These are phyloP conservation scores for Melinaea menophilus DNA, from an alignment of 2,888 invertebrate genomes.

Conservation along the genomic window DNA sequence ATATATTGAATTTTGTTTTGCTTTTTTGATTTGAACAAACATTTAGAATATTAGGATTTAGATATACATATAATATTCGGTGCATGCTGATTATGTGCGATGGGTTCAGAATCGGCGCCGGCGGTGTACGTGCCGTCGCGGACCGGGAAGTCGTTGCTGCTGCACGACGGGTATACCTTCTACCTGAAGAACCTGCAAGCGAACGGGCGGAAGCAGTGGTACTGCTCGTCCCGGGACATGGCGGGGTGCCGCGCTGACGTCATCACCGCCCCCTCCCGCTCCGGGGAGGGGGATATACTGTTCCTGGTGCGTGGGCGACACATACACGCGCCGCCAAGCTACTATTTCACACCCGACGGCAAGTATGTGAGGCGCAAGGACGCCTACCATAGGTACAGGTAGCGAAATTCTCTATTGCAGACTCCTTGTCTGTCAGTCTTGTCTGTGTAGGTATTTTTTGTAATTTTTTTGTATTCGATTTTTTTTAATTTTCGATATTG, in stretches of 20 bases:
- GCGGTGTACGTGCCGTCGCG: constrained; percentile 74
- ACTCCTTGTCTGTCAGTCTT: constrained; percentile 14
- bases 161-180: constrained; percentile 71
- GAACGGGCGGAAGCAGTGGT: constrained; percentile 73
- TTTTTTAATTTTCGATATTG: neutral
- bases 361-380: constrained; percentile 72
- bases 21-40: constrained; percentile 5
- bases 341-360: constrained; percentile 71
- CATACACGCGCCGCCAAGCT: constrained; percentile 69
- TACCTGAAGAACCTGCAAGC: constrained; percentile 73
- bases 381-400: constrained; percentile 69
- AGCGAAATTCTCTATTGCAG: constrained; percentile 39
- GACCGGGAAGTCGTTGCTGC: constrained; percentile 69
- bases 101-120: constrained; percentile 61
- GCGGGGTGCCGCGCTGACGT: constrained; percentile 72
- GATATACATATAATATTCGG: constrained; percentile 24
- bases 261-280: constrained; percentile 62
- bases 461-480: constrained; percentile 8
- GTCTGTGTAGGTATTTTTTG: constrained; percentile 12
- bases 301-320: constrained; percentile 69
- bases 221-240: constrained; percentile 72
- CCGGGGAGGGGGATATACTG: constrained; percentile 61
- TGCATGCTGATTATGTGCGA: constrained; percentile 40
- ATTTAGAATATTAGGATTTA: constrained; percentile 25
- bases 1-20: constrained; percentile 7